phyloP scores from a whole-genome alignment of 1,140 invertebrate genomes.

The Saccostrea glomerata region DNA sequence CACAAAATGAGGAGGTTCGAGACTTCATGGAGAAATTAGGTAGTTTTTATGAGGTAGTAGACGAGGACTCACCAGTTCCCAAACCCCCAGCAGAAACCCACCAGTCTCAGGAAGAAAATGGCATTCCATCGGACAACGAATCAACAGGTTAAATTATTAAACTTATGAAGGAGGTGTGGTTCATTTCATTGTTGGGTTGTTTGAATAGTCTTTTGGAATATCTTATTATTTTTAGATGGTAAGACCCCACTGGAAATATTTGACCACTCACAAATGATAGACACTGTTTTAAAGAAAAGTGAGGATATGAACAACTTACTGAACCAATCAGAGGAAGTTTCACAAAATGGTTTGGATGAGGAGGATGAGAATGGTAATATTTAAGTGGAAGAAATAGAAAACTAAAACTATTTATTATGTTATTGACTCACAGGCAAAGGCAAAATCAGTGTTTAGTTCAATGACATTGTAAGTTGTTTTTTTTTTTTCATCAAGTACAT shows the following conservation, averaged over 20 bases:
- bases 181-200: too few relatives aligned
- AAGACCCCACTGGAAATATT: conserved; percentile 22
- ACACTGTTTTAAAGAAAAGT: conserved; percentile 31
- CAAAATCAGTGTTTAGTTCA: too few relatives aligned
- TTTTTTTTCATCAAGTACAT: too few relatives aligned
- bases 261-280: conserved; percentile 22
- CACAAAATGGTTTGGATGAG: conserved; percentile 23
- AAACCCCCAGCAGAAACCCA: background rate
- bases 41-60: conserved; percentile 81
- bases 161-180: too few relatives aligned
- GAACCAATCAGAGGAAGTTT: conserved; percentile 7
- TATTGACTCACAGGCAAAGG: too few relatives aligned
- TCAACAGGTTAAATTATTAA: background rate
- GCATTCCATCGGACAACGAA: background rate
- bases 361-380: background rate
- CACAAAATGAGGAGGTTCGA: conserved; percentile 81
- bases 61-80: conserved; percentile 66
- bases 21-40: conserved; percentile 81
- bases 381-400: background rate
- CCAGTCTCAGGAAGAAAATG: background rate
- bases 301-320: conserved; percentile 12
- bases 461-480: too few relatives aligned
- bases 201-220: background rate
- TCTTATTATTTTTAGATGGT: background rate
- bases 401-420: background rate